Evolutionary conservation across 2,113 vertebrate genomes (phyloP).

Genomic region (Sinosuthora webbiana): DNA sequence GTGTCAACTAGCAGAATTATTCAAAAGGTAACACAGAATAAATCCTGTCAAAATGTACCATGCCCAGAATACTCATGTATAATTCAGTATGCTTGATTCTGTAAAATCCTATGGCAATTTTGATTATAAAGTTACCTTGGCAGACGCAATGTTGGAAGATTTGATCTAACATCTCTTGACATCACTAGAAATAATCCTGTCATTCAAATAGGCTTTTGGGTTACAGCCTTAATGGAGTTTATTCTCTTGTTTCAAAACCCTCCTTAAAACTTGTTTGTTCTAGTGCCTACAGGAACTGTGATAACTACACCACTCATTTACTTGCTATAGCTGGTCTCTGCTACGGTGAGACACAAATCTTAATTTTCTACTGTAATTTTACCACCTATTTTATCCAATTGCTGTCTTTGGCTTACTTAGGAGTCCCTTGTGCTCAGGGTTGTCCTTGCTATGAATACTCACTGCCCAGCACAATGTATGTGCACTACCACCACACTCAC

Average conservation of each 20-base stretch:
- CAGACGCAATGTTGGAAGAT: not conserved
- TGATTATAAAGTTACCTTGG: not conserved
- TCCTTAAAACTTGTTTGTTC: not conserved
- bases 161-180: not conserved
- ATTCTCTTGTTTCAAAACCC: not conserved
- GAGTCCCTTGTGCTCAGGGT: rapidly evolving
- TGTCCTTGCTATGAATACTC: not conserved
- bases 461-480: not conserved
- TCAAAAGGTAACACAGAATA: not conserved
- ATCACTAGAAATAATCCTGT: not conserved
- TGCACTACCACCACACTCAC: not conserved
- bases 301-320: not conserved
- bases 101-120: not conserved
- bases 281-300: not conserved
- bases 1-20: not conserved
- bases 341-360: not conserved
- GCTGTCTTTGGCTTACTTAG: not conserved
- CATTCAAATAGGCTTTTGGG: not conserved
- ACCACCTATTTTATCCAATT: not conserved
- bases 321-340: not conserved
- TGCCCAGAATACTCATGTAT: not conserved
- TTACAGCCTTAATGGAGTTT: not conserved
- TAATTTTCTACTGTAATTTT: not conserved
- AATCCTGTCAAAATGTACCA: not conserved
- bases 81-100: not conserved